Evolutionary conservation across 1,140 invertebrate genomes (phyloP).

Genomic region (Dendrolimus punctatus): DNA sequence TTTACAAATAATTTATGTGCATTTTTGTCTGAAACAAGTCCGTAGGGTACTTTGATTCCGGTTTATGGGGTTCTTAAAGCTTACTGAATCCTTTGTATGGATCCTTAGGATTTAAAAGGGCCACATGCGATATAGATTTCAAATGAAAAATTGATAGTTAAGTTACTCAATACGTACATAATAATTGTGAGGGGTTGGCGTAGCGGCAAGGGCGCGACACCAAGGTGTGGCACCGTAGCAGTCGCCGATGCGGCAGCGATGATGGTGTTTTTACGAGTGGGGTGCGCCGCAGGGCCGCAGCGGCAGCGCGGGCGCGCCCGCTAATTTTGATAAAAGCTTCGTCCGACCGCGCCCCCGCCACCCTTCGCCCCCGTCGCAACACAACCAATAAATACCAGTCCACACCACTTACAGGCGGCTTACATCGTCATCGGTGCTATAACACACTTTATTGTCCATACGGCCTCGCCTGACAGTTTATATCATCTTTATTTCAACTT

Average conservation of each 20-base stretch:
- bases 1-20: no score
- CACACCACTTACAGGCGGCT: constrained; percentile 11
- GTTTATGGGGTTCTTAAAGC: no score
- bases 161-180: constrained; percentile 5
- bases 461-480: no score
- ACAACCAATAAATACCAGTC: constrained; percentile 29
- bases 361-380: constrained; percentile 22
- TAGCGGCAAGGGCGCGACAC: constrained; percentile 34
- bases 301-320: constrained; percentile 56
- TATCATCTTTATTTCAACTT: no score
- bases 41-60: no score
- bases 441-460: neutral
- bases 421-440: neutral
- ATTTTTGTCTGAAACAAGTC: no score
- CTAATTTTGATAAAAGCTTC: constrained; percentile 69
- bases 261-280: constrained; percentile 60
- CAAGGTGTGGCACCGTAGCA: constrained; percentile 51
- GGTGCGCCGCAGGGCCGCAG: constrained; percentile 54
- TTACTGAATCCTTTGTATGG: no score
- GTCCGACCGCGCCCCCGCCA: constrained; percentile 51
- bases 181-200: constrained; percentile 29
- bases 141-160: no score
- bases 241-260: constrained; percentile 48
- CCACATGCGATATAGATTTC: no score
- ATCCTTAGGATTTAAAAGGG: no score